Conservation (phyloP, 1,140 invertebrate species). For the Myzus persicae region DNA sequence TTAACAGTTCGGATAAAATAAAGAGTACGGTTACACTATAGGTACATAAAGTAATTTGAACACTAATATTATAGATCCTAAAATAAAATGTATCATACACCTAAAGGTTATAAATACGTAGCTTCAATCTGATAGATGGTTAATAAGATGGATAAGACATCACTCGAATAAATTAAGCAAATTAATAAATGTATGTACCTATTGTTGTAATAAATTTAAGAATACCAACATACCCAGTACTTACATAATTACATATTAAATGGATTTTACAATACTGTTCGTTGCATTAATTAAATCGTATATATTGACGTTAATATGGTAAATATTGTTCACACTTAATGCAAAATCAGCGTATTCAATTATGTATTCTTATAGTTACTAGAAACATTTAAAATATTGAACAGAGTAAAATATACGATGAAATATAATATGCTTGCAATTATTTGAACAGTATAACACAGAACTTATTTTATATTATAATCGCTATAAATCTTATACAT, state of each 20-base stretch:
- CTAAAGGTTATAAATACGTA: not conserved
- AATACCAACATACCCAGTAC: not conserved
- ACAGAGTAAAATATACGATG: not conserved
- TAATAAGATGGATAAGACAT: too few relatives aligned
- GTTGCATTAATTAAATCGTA: not conserved
- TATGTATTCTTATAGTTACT: not conserved
- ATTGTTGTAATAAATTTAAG: not conserved
- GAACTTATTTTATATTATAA: not conserved
- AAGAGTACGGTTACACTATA: not conserved
- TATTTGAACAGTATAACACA: not conserved
- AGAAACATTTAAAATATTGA: too few relatives aligned
- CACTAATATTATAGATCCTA: not conserved
- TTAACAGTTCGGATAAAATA: not conserved
- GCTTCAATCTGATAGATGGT: not conserved
- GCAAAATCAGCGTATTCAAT: not conserved
- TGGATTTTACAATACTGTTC: too few relatives aligned
- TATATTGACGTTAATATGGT: not conserved
- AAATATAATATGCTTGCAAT: not conserved
- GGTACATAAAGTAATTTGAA: not conserved
- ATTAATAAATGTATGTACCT: not conserved
- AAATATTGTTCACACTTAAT: not conserved
- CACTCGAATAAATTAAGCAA: not conserved
- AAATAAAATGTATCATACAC: not conserved
- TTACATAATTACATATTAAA: not conserved
- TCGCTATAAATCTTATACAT: not conserved